These are phyloP conservation scores for Oreochromis mossambicus DNA, from an alignment of 2,797 vertebrate species.

Conservation along the genomic window DNA sequence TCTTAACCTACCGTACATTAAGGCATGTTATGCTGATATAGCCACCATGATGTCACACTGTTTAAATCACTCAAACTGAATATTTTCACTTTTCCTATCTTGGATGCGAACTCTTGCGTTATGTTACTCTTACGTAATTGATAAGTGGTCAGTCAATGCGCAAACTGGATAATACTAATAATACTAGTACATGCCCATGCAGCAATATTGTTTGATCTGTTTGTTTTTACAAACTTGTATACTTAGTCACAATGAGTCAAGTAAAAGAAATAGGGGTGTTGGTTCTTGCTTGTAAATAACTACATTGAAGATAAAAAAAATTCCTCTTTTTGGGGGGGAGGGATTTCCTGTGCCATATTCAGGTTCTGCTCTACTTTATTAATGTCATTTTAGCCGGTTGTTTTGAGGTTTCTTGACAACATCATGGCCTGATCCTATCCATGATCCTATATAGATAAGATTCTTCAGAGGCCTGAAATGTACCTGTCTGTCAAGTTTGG, in stretches of 20 bases:
- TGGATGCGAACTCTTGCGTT: not conserved
- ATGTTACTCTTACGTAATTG: not conserved
- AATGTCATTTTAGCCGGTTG: not conserved
- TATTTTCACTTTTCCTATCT: not conserved
- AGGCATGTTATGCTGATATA: not conserved
- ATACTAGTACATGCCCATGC: not conserved
- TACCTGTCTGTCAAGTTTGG: not conserved
- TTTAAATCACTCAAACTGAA: not conserved
- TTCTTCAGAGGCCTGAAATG: not conserved
- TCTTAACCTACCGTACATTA: not conserved
- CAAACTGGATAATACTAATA: not conserved
- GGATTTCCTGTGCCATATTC: not conserved
- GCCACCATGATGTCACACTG: not conserved
- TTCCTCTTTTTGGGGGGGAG: not conserved
- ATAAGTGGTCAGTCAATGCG: not conserved
- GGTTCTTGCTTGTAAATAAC: not conserved
- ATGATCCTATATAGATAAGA: not conserved
- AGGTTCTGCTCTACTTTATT: not conserved
- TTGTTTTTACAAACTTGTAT: not conserved
- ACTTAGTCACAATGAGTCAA: not conserved
- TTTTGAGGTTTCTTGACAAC: not conserved
- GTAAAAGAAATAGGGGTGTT: not conserved
- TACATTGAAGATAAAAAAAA: not conserved
- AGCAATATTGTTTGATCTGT: not conserved
- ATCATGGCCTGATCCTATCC: not conserved